Conservation (phyloP, 2,113 vertebrate species). For the Cyanistes caeruleus region DNA sequence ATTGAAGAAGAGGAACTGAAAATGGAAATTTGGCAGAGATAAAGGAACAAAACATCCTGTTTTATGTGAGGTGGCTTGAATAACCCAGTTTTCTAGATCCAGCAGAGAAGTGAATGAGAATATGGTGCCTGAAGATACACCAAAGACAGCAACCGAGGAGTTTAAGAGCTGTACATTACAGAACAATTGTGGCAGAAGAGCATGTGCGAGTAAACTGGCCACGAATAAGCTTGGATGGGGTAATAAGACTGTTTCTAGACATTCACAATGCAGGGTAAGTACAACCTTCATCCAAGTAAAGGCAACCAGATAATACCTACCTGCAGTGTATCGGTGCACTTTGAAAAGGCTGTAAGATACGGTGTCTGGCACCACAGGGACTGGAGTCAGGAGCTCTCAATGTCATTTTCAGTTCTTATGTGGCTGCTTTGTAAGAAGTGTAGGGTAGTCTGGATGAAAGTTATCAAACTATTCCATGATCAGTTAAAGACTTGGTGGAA, state of each 20-base stretch:
- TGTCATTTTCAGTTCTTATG: background rate
- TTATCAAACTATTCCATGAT: background rate
- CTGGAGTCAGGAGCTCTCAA: rapidly evolving
- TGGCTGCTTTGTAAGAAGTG: background rate
- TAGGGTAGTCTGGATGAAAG: background rate
- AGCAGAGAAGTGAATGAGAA: background rate
- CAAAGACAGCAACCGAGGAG: background rate
- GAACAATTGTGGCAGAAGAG: background rate
- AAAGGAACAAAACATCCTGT: background rate
- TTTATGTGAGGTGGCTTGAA: background rate
- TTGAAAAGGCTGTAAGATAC: background rate
- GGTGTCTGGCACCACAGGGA: background rate
- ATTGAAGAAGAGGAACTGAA: background rate
- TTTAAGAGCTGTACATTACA: background rate
- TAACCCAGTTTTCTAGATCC: background rate
- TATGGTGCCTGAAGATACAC: background rate
- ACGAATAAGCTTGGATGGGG: background rate
- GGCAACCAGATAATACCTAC: background rate
- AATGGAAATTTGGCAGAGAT: background rate
- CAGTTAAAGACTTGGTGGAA: background rate
- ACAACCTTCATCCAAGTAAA: background rate
- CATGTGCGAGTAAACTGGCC: background rate
- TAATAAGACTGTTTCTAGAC: background rate
- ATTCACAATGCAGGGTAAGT: rapidly evolving
- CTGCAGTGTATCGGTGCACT: background rate